Conservation (phyloP, 2,888 invertebrate genomes). For the Spilarctia lutea region DNA sequence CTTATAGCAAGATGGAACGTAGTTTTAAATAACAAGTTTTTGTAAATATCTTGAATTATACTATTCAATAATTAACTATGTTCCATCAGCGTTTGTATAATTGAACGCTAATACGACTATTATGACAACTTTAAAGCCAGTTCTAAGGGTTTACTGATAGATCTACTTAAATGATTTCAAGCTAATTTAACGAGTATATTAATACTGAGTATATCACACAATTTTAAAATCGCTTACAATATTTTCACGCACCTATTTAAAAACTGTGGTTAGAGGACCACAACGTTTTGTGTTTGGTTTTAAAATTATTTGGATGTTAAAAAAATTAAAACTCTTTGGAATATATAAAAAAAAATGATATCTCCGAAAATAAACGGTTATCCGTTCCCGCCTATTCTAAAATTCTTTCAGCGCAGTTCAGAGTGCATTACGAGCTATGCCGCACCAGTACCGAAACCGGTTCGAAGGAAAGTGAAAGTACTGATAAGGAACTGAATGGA, state of each 20-base stretch:
- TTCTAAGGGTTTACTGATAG: not conserved
- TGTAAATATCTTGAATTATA: not conserved
- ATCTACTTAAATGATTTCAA: not conserved
- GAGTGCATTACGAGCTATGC: conserved; percentile 26
- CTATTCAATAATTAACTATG: not conserved
- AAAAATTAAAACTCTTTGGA: too few species aligned
- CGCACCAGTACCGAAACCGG: conserved; percentile 29
- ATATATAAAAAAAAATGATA: too few species aligned
- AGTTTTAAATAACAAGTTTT: conserved; percentile 38
- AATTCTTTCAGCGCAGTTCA: conserved; percentile 20
- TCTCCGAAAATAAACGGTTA: not conserved
- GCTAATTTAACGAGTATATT: not conserved
- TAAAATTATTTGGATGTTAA: not conserved
- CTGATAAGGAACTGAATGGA: conserved; percentile 29
- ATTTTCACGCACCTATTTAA: too few species aligned
- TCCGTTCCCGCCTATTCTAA: not conserved
- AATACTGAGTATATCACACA: not conserved
- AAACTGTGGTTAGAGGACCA: too few species aligned
- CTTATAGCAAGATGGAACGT: too few species aligned
- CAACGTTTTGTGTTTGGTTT: too few species aligned
- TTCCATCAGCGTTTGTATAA: not conserved
- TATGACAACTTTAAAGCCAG: not conserved
- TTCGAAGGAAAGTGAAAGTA: conserved; percentile 43
- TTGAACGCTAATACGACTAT: too few species aligned
- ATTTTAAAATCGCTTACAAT: too few species aligned